These are phyloP conservation scores for Coregonus suidteri DNA, from an alignment of 2,797 vertebrate species.

Conservation along the genomic window DNA sequence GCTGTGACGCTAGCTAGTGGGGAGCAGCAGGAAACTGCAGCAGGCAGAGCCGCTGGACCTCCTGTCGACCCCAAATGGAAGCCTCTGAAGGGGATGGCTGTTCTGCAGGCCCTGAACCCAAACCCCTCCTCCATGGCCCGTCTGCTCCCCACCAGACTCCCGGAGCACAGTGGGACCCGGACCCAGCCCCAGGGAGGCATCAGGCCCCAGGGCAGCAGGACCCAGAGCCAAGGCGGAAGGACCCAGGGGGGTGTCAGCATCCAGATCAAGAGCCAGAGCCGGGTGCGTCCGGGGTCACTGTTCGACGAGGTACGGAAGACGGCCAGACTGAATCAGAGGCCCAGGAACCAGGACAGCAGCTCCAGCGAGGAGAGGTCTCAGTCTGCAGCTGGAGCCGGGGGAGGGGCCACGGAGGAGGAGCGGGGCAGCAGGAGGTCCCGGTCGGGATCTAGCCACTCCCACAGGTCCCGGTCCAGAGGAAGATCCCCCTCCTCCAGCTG, in stretches of 20 bases:
- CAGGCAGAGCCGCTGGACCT: slow-evolving; percentile 48
- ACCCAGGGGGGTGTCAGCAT: slow-evolving; percentile 85
- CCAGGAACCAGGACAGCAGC: slow-evolving; percentile 93
- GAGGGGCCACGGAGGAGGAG: slow-evolving; percentile 84
- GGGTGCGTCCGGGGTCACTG: slow-evolving; percentile 92
- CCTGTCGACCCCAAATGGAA: slow-evolving; percentile 87
- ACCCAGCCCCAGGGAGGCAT: neutral
- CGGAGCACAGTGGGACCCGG: slow-evolving; percentile 35
- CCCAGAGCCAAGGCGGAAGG: neutral
- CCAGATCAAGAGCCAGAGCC: slow-evolving; percentile 94
- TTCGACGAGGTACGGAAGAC: slow-evolving; percentile 98
- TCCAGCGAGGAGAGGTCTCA: slow-evolving; percentile 90
- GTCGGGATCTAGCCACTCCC: slow-evolving; percentile 84
- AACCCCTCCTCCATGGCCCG: slow-evolving; percentile 53
- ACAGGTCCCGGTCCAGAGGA: slow-evolving; percentile 76
- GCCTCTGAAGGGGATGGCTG: slow-evolving; percentile 84
- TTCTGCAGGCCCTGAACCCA: slow-evolving; percentile 52
- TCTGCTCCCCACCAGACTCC: slow-evolving; percentile 40
- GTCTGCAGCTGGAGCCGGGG: slow-evolving; percentile 72
- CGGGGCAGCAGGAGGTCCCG: slow-evolving; percentile 76
- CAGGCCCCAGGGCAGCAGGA: slow-evolving; percentile 65
- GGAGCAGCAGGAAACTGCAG: slow-evolving; percentile 53
- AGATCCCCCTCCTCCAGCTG: slow-evolving; percentile 83
- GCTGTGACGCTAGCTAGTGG: slow-evolving; percentile 27
- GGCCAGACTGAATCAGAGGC: slow-evolving; percentile 89